Conservation (phyloP, 2,888 invertebrate species). For the Caenorhabditis becei region DNA sequence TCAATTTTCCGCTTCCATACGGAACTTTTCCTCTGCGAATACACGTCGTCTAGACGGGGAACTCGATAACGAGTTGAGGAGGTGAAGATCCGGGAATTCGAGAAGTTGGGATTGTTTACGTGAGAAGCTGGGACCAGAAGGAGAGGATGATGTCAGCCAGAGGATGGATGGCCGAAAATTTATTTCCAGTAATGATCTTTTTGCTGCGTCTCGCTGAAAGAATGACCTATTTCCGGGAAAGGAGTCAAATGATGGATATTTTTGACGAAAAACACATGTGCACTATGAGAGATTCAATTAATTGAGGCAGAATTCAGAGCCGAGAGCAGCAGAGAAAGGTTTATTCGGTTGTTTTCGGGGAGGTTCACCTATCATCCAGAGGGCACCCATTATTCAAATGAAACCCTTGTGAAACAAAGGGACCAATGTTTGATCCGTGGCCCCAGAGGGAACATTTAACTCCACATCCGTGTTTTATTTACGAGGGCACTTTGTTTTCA, state of each 20-base stretch:
- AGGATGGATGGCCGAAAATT: slow-evolving; percentile 17
- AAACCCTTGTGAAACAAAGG: slow-evolving; percentile 1
- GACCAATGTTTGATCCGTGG: slow-evolving; percentile 12
- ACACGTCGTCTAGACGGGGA: background rate
- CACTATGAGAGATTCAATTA: slow-evolving; percentile 51
- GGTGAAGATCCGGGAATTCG: background rate
- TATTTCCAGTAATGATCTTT: slow-evolving; percentile 24
- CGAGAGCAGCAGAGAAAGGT: slow-evolving; percentile 16
- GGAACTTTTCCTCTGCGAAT: background rate
- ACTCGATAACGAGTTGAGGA: background rate
- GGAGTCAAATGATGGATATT: slow-evolving; percentile 31
- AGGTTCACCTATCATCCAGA: background rate
- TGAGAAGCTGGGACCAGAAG: background rate
- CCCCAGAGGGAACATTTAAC: background rate
- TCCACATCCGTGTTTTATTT: background rate
- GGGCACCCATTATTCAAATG: slow-evolving; percentile 36
- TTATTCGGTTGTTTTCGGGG: slow-evolving; percentile 19
- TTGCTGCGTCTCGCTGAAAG: slow-evolving; percentile 1
- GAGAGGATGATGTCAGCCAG: slow-evolving; percentile 3
- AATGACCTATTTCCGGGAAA: slow-evolving; percentile 43
- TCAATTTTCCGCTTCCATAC: background rate
- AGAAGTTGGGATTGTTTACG: background rate
- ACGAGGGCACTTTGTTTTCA: slow-evolving; percentile 11
- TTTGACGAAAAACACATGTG: slow-evolving; percentile 45
- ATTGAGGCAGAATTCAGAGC: slow-evolving; percentile 7